phyloP scores from a whole-genome alignment of 2,113 vertebrate genomes.

The Forbesichthys agassizii region DNA sequence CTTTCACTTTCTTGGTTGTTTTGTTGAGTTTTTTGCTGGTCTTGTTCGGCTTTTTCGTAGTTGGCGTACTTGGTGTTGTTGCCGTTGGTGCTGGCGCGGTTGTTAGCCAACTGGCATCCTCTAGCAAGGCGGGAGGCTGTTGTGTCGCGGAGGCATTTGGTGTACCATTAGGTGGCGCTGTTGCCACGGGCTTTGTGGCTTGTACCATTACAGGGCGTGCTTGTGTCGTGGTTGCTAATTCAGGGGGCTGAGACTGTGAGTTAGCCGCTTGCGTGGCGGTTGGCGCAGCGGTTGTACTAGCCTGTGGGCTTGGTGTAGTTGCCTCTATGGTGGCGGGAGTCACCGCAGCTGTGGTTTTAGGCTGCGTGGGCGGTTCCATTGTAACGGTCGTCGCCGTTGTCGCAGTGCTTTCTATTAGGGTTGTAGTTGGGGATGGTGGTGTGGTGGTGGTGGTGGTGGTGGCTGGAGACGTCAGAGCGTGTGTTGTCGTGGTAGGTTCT shows the following conservation, averaged over 20 bases:
- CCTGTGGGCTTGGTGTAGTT: background rate
- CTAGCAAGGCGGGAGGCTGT: background rate
- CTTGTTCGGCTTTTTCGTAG: constrained; percentile 38
- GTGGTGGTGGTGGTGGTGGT: background rate
- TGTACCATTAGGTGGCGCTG: background rate
- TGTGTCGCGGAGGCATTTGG: background rate
- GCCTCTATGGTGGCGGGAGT: constrained; percentile 9
- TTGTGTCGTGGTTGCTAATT: constrained; percentile 6
- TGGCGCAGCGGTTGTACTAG: background rate
- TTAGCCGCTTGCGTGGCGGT: constrained; percentile 12
- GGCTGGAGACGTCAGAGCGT: background rate
- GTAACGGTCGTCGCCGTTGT: constrained; percentile 10
- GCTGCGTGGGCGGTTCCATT: constrained; percentile 21
- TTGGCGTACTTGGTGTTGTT: background rate
- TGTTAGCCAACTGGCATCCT: background rate
- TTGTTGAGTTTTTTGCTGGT: constrained; percentile 62
- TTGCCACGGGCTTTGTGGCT: constrained; percentile 25
- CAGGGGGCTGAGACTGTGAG: background rate
- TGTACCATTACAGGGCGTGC: constrained; percentile 39
- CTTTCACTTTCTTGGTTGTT: constrained; percentile 50
- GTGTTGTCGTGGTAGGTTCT: constrained; percentile 18
- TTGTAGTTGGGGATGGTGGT: background rate
- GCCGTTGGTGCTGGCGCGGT: constrained; percentile 8
- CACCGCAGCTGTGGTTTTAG: constrained; percentile 1
- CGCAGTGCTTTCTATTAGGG: background rate